Percentiles rank a stretch among this genome's conserved stretches.
Conservation (phyloP, 2,888 invertebrate species). For the Drosophila robusta region DNA sequence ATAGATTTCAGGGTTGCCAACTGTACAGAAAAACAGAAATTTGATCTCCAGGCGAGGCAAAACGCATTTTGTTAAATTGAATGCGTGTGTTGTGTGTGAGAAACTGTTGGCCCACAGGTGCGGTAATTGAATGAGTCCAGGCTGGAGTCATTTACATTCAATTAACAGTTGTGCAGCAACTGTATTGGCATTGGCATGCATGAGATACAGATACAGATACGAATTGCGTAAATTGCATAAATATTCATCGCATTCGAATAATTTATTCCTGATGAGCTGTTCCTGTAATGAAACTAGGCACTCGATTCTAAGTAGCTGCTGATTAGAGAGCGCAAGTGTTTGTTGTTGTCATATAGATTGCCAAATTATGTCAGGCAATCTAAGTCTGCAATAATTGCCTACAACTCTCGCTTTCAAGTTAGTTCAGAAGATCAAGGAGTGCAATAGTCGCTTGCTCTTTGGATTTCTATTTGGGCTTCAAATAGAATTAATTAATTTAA, state of each 20-base stretch:
- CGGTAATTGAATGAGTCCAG: constrained; percentile 70
- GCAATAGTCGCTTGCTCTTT: too few relatives aligned
- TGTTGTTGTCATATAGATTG: constrained; percentile 14
- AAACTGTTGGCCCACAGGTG: constrained; percentile 48
- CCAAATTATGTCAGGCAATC: constrained; percentile 14
- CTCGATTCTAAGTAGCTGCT: constrained; percentile 2
- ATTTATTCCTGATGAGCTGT: constrained; percentile 33
- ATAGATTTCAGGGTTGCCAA: constrained; percentile 61
- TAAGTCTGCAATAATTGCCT: neutral
- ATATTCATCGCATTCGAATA: constrained; percentile 42
- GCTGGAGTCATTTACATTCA: constrained; percentile 70
- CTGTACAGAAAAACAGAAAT: constrained; percentile 55
- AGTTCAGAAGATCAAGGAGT: too few relatives aligned
- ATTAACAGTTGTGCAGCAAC: constrained; percentile 65
- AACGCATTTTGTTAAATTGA: constrained; percentile 53
- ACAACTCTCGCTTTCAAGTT: too few relatives aligned
- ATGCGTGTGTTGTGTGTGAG: constrained; percentile 14
- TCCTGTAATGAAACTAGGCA: constrained; percentile 13
- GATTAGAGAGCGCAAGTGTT: constrained; percentile 10
- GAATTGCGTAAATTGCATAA: constrained; percentile 20
- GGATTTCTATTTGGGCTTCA: too few relatives aligned
- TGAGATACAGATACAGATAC: constrained; percentile 24
- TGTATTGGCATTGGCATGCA: constrained; percentile 31
- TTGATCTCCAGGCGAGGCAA: constrained; percentile 51
- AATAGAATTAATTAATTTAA: too few relatives aligned